These are phyloP conservation scores for Ctenopoma multispine DNA, from an alignment of 2,797 vertebrate genomes.

Conservation along the genomic window DNA sequence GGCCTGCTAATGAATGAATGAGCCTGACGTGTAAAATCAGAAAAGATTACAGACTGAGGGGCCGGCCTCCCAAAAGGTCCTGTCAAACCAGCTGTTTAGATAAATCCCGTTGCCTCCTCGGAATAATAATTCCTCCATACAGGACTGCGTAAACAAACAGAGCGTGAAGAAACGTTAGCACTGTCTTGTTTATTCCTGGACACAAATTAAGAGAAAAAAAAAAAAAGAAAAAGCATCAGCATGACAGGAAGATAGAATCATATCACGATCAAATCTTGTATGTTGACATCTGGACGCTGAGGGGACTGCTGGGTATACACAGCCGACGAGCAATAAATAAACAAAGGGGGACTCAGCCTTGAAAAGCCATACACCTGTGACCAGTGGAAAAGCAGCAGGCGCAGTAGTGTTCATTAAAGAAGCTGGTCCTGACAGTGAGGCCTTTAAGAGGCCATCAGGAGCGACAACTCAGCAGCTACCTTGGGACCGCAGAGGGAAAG, in stretches of 20 bases:
- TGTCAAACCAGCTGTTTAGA: slow-evolving; percentile 74
- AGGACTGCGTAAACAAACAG: slow-evolving; percentile 50
- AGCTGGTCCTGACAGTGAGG: slow-evolving; percentile 75
- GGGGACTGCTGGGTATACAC: slow-evolving; percentile 59
- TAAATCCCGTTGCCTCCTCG: slow-evolving; percentile 60
- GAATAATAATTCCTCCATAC: slow-evolving; percentile 70
- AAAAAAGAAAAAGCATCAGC: slow-evolving; percentile 5
- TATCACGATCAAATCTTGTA: slow-evolving; percentile 60
- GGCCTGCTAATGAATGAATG: slow-evolving; percentile 79
- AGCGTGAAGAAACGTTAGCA: slow-evolving; percentile 41
- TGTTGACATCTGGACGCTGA: slow-evolving; percentile 68
- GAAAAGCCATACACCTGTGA: slow-evolving; percentile 76
- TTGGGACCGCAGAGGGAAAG: slow-evolving; percentile 75
- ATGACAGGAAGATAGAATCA: slow-evolving; percentile 47
- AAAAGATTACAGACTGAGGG: slow-evolving; percentile 76
- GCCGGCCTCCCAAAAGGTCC: slow-evolving; percentile 63
- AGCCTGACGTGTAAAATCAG: slow-evolving; percentile 79
- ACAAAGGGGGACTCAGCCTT: slow-evolving; percentile 69
- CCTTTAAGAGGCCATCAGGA: slow-evolving; percentile 82
- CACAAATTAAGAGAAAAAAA: slow-evolving; percentile 18
- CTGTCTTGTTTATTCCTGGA: slow-evolving; percentile 41
- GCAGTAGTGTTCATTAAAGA: slow-evolving; percentile 81
- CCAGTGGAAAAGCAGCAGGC: slow-evolving; percentile 74
- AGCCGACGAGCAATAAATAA: slow-evolving; percentile 78
- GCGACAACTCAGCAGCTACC: slow-evolving; percentile 78